phyloP scores from a whole-genome alignment of 2,113 vertebrate genomes.

The Phoxinus phoxinus region DNA sequence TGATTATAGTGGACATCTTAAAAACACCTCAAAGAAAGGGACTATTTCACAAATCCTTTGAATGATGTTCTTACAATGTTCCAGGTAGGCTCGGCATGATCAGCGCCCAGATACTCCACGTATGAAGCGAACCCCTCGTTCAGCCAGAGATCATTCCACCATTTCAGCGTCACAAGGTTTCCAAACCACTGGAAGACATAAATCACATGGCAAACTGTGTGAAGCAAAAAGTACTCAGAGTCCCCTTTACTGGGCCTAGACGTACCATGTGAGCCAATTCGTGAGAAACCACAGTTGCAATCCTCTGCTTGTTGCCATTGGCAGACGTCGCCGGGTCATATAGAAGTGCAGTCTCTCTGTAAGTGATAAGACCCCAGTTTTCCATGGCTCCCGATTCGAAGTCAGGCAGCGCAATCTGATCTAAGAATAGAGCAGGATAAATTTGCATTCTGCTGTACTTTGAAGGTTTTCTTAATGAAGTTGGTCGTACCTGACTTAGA shows the following conservation, averaged over 20 bases:
- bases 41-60: not conserved
- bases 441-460: not conserved
- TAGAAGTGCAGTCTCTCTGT: slow-evolving; percentile 88
- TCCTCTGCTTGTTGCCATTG: slow-evolving; percentile 86
- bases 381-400: slow-evolving; percentile 95
- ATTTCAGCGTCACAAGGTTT: slow-evolving; percentile 89
- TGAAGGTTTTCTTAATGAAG: not conserved
- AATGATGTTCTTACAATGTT: slow-evolving; percentile 77
- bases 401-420: slow-evolving; percentile 91
- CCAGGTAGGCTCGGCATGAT: slow-evolving; percentile 80
- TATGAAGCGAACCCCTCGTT: slow-evolving; percentile 96
- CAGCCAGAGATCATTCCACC: slow-evolving; percentile 97
- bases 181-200: slow-evolving; percentile 89
- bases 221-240: not conserved
- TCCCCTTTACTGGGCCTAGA: not conserved
- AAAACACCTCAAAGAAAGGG: not conserved
- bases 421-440: slow-evolving; percentile 66
- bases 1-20: not conserved
- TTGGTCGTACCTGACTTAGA: slow-evolving; percentile 82
- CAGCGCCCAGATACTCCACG: slow-evolving; percentile 86
- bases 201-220: slow-evolving; percentile 15
- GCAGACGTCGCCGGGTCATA: slow-evolving; percentile 77
- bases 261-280: slow-evolving; percentile 94
- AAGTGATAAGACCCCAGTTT: slow-evolving; percentile 97
- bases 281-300: slow-evolving; percentile 83